phyloP scores from a whole-genome alignment of 1,140 invertebrate genomes.

The Gryllus bimaculatus region DNA sequence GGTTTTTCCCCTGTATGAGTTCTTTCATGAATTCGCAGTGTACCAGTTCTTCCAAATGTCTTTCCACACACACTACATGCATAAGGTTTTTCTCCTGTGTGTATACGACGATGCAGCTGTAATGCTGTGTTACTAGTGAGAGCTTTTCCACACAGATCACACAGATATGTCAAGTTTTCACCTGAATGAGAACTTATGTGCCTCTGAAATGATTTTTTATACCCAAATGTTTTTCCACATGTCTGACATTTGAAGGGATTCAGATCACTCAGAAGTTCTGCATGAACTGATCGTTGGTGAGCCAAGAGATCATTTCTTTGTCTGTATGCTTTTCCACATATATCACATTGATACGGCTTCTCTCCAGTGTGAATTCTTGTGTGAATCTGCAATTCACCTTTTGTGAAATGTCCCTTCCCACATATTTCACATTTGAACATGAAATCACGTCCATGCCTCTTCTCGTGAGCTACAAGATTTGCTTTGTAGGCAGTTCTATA shows the following conservation, averaged over 20 bases:
- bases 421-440: slow-evolving; percentile 35
- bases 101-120: slow-evolving; percentile 41
- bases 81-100: slow-evolving; percentile 40
- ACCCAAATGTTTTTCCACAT: slow-evolving; percentile 37
- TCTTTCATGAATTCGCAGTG: slow-evolving; percentile 50
- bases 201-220: slow-evolving; percentile 14
- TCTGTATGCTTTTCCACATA: slow-evolving; percentile 40
- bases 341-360: slow-evolving; percentile 39
- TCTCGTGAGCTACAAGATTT: slow-evolving; percentile 33
- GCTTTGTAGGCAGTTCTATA: slow-evolving; percentile 35
- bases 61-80: slow-evolving; percentile 37
- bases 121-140: slow-evolving; percentile 32
- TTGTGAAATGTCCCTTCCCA: slow-evolving; percentile 38
- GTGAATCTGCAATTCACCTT: slow-evolving; percentile 40
- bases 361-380: slow-evolving; percentile 47
- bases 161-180: slow-evolving; percentile 32
- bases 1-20: slow-evolving; percentile 45
- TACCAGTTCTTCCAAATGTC: slow-evolving; percentile 37
- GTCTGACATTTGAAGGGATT: slow-evolving; percentile 33
- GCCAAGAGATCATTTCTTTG: slow-evolving; percentile 16
- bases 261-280: slow-evolving; percentile 25
- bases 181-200: slow-evolving; percentile 36
- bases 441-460: slow-evolving; percentile 35
- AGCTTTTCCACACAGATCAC: slow-evolving; percentile 31
- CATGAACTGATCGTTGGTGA: slow-evolving; percentile 1